A percentile compares a stretch with the other conserved stretches of the same genome.
Evolutionary conservation across 2,113 vertebrate genomes (phyloP).

Genomic region (Ariopsis seemanni): DNA sequence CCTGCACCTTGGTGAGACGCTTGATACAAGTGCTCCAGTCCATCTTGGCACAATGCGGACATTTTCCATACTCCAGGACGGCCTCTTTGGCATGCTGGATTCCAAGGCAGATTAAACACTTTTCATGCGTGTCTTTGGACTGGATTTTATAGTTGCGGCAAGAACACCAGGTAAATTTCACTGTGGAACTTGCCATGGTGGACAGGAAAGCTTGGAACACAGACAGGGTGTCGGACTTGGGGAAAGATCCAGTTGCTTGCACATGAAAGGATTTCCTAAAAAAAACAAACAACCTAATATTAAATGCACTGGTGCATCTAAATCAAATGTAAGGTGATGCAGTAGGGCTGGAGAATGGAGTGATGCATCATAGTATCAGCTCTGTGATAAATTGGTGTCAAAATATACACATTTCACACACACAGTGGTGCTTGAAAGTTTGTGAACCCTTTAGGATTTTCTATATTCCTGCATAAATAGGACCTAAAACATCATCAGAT

Average conservation of each 20-base stretch:
- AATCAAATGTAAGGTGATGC: not conserved
- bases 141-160: conserved; percentile 59
- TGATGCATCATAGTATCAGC: not conserved
- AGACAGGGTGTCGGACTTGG: not conserved
- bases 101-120: conserved; percentile 56
- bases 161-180: conserved; percentile 55
- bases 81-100: conserved; percentile 60
- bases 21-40: conserved; percentile 61
- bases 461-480: too few relatives aligned
- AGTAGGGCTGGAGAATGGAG: not conserved
- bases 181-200: conserved; percentile 50
- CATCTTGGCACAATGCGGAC: conserved; percentile 58
- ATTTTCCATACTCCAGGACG: conserved; percentile 58
- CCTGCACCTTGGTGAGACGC: conserved; percentile 57
- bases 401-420: not conserved
- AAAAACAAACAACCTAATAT: not conserved
- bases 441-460: too few relatives aligned
- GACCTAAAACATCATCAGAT: too few relatives aligned
- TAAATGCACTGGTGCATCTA: not conserved
- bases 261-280: conserved; percentile 12
- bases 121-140: conserved; percentile 56
- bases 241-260: not conserved
- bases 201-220: not conserved
- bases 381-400: not conserved
- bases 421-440: too few relatives aligned